phyloP scores from a whole-genome alignment of 2,888 invertebrate genomes.

The Leptinotarsa peninsularis region DNA sequence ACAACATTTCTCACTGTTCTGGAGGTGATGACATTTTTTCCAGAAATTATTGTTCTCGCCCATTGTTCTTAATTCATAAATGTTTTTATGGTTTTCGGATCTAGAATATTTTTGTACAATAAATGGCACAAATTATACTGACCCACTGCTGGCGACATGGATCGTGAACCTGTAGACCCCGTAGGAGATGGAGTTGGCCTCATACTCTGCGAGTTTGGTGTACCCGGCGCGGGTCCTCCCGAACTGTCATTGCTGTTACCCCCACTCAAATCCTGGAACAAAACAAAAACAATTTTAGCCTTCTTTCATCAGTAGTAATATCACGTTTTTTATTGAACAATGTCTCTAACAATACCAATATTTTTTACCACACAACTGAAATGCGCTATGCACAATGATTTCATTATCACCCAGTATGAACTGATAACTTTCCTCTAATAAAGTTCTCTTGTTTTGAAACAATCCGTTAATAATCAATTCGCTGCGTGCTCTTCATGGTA shows the following conservation, averaged over 20 bases:
- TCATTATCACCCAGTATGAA: no score
- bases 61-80: no score
- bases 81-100: no score
- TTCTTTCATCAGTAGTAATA: not conserved
- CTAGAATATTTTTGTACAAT: not conserved
- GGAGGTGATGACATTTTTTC: no score
- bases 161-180: constrained; percentile 93
- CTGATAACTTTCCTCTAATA: not conserved
- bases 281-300: constrained; percentile 3
- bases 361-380: not conserved
- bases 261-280: constrained; percentile 81
- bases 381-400: no score
- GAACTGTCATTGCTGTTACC: constrained; percentile 72
- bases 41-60: no score
- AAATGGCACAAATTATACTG: constrained; percentile 61
- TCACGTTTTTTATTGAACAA: no score
- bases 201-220: constrained; percentile 82
- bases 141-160: constrained; percentile 98
- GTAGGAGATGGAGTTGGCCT: constrained; percentile 94
- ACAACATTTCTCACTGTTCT: no score
- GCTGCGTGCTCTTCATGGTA: not conserved
- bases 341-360: no score
- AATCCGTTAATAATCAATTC: not conserved
- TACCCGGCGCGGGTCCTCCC: constrained; percentile 77
- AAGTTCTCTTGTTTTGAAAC: no score